Evolutionary conservation across 1,140 invertebrate genomes (phyloP).

Genomic region (Harpegnathos saltator): DNA sequence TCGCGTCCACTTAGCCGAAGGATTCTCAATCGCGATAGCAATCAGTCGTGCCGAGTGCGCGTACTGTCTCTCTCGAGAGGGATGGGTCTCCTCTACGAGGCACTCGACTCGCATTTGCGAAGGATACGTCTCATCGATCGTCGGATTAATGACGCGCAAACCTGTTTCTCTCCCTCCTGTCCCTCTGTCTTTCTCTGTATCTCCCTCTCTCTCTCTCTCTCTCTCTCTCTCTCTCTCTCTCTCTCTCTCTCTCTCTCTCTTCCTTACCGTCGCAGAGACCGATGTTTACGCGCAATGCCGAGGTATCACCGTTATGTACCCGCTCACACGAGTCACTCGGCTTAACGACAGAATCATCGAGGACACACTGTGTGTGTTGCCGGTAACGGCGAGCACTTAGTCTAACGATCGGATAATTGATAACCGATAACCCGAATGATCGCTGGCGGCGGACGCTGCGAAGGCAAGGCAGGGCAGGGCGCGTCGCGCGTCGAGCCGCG

Average conservation of each 20-base stretch:
- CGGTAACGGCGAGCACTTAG: constrained; percentile 50
- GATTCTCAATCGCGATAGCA: constrained; percentile 60
- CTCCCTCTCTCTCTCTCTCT: not conserved
- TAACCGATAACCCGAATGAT: constrained; percentile 43
- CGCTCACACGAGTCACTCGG: constrained; percentile 46
- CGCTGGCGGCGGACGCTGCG: constrained; percentile 6
- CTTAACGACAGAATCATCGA: constrained; percentile 50
- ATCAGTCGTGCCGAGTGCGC: constrained; percentile 38
- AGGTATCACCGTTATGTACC: constrained; percentile 35
- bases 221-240: not conserved
- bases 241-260: not conserved
- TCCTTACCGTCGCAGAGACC: constrained; percentile 12
- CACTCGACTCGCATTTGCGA: constrained; percentile 53
- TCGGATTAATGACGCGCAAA: constrained; percentile 64
- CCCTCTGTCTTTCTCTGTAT: not conserved
- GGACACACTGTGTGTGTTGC: constrained; percentile 28
- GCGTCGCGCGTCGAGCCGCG: too few relatives aligned
- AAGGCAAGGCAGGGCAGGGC: not conserved
- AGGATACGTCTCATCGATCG: constrained; percentile 57
- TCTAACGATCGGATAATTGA: constrained; percentile 56
- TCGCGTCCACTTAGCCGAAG: constrained; percentile 60
- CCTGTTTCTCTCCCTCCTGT: constrained; percentile 56
- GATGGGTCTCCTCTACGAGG: constrained; percentile 31
- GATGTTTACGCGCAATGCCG: constrained; percentile 50
- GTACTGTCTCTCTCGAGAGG: constrained; percentile 44